Evolutionary conservation across 2,797 vertebrate genomes (phyloP).

Genomic region (Poecilia picta): DNA sequence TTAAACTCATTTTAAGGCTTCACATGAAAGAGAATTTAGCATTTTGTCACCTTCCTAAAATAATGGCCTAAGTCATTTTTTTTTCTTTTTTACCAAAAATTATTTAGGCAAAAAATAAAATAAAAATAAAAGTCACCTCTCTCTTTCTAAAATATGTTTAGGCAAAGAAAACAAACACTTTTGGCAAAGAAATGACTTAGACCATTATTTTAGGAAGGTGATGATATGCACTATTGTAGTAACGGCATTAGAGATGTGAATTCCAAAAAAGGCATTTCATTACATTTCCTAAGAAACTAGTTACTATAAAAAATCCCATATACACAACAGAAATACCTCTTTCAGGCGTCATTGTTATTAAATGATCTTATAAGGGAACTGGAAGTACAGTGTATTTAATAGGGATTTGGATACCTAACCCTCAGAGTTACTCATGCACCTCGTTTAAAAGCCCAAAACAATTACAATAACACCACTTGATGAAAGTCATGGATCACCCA

Average conservation of each 20-base stretch:
- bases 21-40: background rate
- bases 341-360: background rate
- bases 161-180: too few relatives aligned
- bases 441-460: background rate
- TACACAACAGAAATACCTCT: background rate
- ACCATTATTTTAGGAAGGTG: too few relatives aligned
- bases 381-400: background rate
- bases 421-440: background rate
- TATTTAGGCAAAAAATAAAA: too few relatives aligned
- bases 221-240: too few relatives aligned
- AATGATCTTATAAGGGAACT: background rate
- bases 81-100: too few relatives aligned
- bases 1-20: background rate
- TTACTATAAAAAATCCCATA: background rate
- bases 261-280: background rate
- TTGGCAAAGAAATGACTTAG: too few relatives aligned
- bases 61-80: too few relatives aligned
- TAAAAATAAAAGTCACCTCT: too few relatives aligned
- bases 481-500: background rate
- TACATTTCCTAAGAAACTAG: background rate
- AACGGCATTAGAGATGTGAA: too few relatives aligned
- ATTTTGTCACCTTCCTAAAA: background rate
- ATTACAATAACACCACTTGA: background rate
- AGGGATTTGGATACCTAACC: background rate
- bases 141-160: too few relatives aligned